Base-by-base conservation (phyloP, 30 jellyfish, hydroid and myxozoan species). In the Turritopsis rubra region DNA sequence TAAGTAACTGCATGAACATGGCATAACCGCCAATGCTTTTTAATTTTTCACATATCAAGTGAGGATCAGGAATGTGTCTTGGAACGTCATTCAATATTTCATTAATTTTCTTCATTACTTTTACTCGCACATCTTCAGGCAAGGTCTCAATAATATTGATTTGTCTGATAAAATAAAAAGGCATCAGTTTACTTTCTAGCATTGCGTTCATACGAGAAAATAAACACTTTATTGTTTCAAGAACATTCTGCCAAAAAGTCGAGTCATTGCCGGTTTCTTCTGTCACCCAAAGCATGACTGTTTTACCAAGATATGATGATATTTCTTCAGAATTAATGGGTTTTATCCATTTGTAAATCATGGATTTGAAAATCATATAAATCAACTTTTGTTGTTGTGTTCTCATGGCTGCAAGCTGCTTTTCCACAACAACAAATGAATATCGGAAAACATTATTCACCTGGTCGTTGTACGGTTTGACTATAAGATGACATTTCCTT, bases 291-390 rank as follows among this genome's bases (percentile, higher is more conserved):
- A 54, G 52, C 87, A 80, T 80, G 26, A 65, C 54, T 18, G 78
- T 80, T 60, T 80, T 80, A n/a, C 54, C 87, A 65, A 31, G 22
- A 65, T 31, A 80, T n/a, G 87, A 80, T 24, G 52, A n/a, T 3
- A 80, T 22, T 52, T 65, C 66, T 21, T 65, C 82, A 0, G 87
- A 8, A 53, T 52, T 52, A 21, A 80, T 80, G 29, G 87, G 87
- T 80, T 80, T 80, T 52, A 80, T 20, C 83, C 87, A 80, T 80
- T 65, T 53, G 60, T 53, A 53, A 52, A 80, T 16, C 87, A 80
- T 80, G 16, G 79, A 4, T 80, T 80, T 80, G 28, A 80, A 80
- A 18, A 80, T 52, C 81, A 80, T 19, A 20, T 80, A 80, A 53
- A 80, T 29, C 8, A 80, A 65, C n/a, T 53, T 80, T 60, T 80